phyloP scores from a whole-genome alignment of 2,797 vertebrate species.

The Strix occidentalis region DNA sequence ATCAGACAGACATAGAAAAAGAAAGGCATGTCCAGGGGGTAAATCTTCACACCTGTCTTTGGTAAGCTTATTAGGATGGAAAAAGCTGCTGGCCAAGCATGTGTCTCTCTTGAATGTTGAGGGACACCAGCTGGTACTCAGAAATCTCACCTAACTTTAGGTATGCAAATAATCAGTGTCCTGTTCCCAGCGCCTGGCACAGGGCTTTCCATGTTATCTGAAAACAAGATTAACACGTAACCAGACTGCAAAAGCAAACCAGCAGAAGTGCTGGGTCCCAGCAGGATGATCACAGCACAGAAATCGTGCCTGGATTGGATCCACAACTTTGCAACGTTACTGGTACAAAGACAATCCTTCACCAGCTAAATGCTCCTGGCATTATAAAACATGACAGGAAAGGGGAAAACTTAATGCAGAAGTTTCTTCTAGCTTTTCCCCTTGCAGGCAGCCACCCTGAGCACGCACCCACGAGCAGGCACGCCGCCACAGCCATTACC shows the following conservation, averaged over 20 bases:
- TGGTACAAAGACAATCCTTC: not conserved
- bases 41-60: not conserved
- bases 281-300: not conserved
- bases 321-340: not conserved
- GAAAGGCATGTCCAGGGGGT: not conserved
- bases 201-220: not conserved
- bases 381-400: not conserved
- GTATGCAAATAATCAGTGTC: not conserved
- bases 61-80: not conserved
- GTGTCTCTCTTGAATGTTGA: not conserved
- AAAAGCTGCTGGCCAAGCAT: not conserved
- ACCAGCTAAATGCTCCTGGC: not conserved
- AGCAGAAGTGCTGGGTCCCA: not conserved
- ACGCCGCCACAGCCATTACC: conserved; percentile 58
- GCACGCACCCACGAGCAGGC: not conserved
- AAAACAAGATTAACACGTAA: not conserved
- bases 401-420: not conserved
- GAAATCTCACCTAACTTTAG: not conserved
- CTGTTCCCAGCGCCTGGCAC: not conserved
- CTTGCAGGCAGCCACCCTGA: not conserved
- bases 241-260: not conserved
- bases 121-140: not conserved
- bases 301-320: not conserved
- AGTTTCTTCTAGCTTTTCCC: not conserved
- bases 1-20: not conserved